Evolutionary conservation across 2,888 invertebrate genomes (phyloP).

Genomic region (Plebejus melissa): DNA sequence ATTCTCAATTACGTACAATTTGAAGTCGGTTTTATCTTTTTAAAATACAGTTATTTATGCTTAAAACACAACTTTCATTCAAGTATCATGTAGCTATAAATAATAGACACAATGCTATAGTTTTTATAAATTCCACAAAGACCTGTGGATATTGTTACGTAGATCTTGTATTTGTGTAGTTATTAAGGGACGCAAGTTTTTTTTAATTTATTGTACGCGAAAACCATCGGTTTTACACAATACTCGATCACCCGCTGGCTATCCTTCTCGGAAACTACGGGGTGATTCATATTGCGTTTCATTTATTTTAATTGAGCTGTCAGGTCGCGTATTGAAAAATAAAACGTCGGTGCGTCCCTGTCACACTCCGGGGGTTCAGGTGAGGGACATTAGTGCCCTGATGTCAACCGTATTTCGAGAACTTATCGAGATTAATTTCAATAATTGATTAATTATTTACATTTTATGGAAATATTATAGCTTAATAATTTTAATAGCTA

Average conservation of each 20-base stretch:
- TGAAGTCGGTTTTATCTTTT: no score
- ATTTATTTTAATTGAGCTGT: conserved; percentile 47
- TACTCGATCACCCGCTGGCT: conserved; percentile 52
- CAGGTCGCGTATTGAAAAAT: conserved; percentile 41
- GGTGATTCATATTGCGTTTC: conserved; percentile 42
- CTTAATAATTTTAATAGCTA: background rate
- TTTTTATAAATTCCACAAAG: conserved; percentile 18
- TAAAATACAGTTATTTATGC: background rate
- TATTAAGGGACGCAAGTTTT: conserved; percentile 12
- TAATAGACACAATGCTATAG: background rate
- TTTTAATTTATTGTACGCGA: conserved; percentile 24
- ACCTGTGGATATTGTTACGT: background rate
- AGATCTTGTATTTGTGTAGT: background rate
- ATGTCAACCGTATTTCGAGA: conserved; percentile 38
- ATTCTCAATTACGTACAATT: no score
- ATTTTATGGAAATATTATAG: conserved; percentile 28
- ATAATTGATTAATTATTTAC: conserved; percentile 37
- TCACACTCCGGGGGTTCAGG: conserved; percentile 39
- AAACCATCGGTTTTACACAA: conserved; percentile 36
- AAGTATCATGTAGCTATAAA: background rate
- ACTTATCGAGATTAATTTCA: conserved; percentile 34
- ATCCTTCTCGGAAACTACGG: conserved; percentile 51
- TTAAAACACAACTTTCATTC: background rate
- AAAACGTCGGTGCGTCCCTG: conserved; percentile 38
- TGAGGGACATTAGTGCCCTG: conserved; percentile 38